Percentiles rank a stretch among this genome's conserved stretches.
Evolutionary conservation across 2,888 invertebrate species (phyloP).

Genomic region (Cephus sareptanus): DNA sequence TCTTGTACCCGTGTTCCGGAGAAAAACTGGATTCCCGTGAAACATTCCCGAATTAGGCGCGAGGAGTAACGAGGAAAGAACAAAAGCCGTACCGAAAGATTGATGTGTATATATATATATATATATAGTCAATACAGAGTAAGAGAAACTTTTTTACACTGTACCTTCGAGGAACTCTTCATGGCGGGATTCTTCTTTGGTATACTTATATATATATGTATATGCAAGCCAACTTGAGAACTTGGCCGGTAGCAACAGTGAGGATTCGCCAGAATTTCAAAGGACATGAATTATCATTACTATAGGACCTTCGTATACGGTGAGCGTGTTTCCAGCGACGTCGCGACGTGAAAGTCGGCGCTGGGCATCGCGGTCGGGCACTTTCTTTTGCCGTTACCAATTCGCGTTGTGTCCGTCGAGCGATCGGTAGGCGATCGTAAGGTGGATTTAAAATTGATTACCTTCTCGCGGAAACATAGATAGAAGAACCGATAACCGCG

Average conservation of each 20-base stretch:
- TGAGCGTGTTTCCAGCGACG: neutral
- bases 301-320: neutral
- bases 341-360: constrained; percentile 7
- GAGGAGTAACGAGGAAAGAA: neutral
- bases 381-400: neutral
- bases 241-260: neutral
- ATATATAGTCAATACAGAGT: neutral
- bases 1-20: neutral
- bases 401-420: neutral
- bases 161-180: neutral
- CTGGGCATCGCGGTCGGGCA: neutral
- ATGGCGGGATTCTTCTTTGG: neutral
- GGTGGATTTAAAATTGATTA: neutral
- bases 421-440: neutral
- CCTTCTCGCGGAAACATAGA: neutral
- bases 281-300: neutral
- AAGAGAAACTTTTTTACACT: neutral
- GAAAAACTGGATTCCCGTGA: neutral
- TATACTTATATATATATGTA: neutral
- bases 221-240: neutral
- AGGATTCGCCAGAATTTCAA: neutral
- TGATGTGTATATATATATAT: no score
- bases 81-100: neutral
- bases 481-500: neutral
- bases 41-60: neutral